Evolutionary conservation across 1,140 invertebrate genomes (phyloP).

Genomic region (Zaprionus lachaisei): DNA sequence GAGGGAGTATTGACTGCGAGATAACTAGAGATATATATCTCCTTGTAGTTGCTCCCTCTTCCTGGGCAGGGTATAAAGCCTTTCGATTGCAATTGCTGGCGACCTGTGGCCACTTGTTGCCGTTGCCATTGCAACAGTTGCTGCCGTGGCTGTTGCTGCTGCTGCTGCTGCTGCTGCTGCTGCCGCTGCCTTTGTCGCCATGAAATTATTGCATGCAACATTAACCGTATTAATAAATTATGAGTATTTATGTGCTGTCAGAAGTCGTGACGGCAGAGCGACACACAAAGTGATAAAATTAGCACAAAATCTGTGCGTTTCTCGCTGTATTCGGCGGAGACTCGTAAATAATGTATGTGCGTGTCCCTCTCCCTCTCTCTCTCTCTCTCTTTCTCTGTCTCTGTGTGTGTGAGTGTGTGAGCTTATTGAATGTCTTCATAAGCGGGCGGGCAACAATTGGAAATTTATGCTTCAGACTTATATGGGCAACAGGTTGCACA

Average conservation of each 20-base stretch:
- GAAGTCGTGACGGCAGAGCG: conserved; percentile 83
- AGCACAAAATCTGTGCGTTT: conserved; percentile 81
- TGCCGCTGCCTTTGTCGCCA: conserved; percentile 51
- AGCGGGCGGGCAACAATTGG: conserved; percentile 79
- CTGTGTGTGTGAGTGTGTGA: conserved; percentile 27
- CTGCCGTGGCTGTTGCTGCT: neutral
- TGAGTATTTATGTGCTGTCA: conserved; percentile 84
- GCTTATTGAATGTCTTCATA: conserved; percentile 79
- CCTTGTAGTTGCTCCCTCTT: neutral
- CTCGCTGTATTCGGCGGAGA: conserved; percentile 60
- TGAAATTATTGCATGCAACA: conserved; percentile 82
- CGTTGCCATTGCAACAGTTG: conserved; percentile 4
- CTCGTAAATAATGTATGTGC: conserved; percentile 78
- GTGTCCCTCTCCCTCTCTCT: conserved; percentile 9
- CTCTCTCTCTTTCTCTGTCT: conserved; percentile 7
- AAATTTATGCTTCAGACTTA: conserved; percentile 76
- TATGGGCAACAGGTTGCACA: conserved; percentile 62
- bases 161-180: conserved; percentile 3
- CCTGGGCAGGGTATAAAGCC: conserved; percentile 6
- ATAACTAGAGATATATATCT: neutral
- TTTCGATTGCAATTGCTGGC: conserved; percentile 39
- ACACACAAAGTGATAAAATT: conserved; percentile 85
- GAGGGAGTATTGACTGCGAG: neutral
- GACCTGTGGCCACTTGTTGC: conserved; percentile 53
- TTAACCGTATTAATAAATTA: conserved; percentile 84